These are phyloP conservation scores for Parambassis ranga DNA, from an alignment of 2,797 vertebrate species.

Conservation along the genomic window DNA sequence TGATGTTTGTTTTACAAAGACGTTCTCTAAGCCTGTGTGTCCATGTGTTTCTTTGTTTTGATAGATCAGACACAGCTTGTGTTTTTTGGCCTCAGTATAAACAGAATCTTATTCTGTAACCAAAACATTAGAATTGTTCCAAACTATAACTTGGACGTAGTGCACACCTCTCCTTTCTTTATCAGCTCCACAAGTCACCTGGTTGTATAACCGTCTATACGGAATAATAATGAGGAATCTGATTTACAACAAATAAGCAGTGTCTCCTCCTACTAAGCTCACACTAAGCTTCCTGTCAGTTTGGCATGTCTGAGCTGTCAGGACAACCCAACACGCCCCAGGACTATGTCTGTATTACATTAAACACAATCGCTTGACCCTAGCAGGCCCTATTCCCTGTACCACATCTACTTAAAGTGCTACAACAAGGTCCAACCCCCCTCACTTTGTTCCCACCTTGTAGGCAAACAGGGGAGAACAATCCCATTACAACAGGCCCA, in stretches of 20 bases:
- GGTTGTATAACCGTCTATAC: slow-evolving; percentile 23
- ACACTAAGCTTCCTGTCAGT: slow-evolving; percentile 63
- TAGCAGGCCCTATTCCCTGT: slow-evolving; percentile 39
- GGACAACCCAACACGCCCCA: slow-evolving; percentile 62
- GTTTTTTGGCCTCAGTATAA: slow-evolving; percentile 6
- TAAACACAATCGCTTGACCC: slow-evolving; percentile 78
- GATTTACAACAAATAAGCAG: slow-evolving; percentile 68
- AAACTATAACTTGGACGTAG: background rate
- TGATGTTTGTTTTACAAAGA: slow-evolving; percentile 58
- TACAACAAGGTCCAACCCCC: slow-evolving; percentile 52
- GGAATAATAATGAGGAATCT: slow-evolving; percentile 57
- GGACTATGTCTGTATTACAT: slow-evolving; percentile 76
- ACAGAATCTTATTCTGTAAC: slow-evolving; percentile 1
- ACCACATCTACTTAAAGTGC: slow-evolving; percentile 62
- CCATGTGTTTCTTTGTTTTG: slow-evolving; percentile 45
- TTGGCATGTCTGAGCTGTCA: slow-evolving; percentile 64
- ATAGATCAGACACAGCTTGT: slow-evolving; percentile 18
- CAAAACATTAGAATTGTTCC: slow-evolving; percentile 6
- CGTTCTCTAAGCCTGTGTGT: slow-evolving; percentile 36
- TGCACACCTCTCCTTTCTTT: slow-evolving; percentile 9
- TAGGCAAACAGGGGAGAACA: slow-evolving; percentile 61
- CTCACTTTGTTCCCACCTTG: slow-evolving; percentile 38
- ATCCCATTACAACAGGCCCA: slow-evolving; percentile 71
- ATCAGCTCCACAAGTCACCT: slow-evolving; percentile 51
- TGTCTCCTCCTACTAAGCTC: slow-evolving; percentile 48